Evolutionary conservation across 2,113 vertebrate species (phyloP), one percentile per base, ranked within the genome.

Genomic region (Taurulus bubalis): DNA sequence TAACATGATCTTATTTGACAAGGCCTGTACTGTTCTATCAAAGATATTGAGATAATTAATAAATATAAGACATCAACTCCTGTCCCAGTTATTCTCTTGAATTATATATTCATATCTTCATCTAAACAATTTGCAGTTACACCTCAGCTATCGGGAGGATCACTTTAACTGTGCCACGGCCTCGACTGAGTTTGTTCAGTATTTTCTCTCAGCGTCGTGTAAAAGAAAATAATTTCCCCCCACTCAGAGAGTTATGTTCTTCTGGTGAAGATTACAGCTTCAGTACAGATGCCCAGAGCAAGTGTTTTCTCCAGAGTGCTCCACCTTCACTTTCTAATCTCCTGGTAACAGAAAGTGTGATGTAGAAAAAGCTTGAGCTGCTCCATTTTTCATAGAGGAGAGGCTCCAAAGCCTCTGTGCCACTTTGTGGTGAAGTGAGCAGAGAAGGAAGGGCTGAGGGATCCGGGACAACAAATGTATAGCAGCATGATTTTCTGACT

Each of bases 1-100:
- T 62, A 30, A 74, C 78, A 64, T 75, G 70, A 40, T 86, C 77
- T 91, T 72, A 83, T 88, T 82, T 89, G 63, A 85, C 77, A 79
- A 87, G 81, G 83, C 88, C 89, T 92, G 82, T 90, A 90, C 87
- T 93, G 87, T 92, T 93, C 84, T 78, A 83, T 79, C 85, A 86
- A 89, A 90, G 55, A 94, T 85, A 91, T 79, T 65, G 78, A 91
- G 72, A 87, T 71, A 86, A 89, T 91, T 68, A 93, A 88, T 93
- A 90, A 94, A 94, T 80, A 91, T 90, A 91, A 81, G 58, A 83
- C 83, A 63, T 82, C 34, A 75, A 42, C 30, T 53, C 71, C 62
- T 74, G 83, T 42, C 67, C 59, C 68, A 56, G 8, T 86, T 76
- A 59, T 71, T 83, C 72, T 58, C 14, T 66, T 38, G 1, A 28